Percentiles rank a stretch among this genome's conserved stretches.
phyloP scores from a whole-genome alignment of 1,140 invertebrate species.

The Platyscapa corneri region DNA sequence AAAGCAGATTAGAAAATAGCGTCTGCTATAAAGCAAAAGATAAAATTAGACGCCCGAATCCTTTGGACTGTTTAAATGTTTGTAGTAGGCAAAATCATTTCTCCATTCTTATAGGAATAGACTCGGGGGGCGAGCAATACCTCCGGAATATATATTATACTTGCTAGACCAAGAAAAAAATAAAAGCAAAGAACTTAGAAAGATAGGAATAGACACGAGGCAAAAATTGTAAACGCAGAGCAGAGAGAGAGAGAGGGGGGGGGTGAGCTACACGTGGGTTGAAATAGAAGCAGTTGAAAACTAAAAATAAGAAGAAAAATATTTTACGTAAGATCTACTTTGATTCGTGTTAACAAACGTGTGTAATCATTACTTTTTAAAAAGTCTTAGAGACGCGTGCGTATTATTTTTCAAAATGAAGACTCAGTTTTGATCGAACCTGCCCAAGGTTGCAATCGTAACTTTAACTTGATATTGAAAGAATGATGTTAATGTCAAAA shows the following conservation, averaged over 20 bases:
- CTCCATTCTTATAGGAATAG: not conserved
- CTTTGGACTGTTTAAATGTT: not conserved
- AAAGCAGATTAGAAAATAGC: no score
- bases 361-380: not conserved
- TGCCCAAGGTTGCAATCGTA: no score
- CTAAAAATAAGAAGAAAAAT: constrained; percentile 6
- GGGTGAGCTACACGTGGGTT: not conserved
- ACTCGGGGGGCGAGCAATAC: not conserved
- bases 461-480: no score
- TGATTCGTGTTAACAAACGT: not conserved
- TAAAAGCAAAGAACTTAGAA: not conserved
- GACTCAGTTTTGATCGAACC: no score
- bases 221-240: not conserved
- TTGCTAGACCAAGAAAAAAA: not conserved
- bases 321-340: not conserved
- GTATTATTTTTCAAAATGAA: no score
- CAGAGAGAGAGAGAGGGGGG: not conserved
- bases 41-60: not conserved
- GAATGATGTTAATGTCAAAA: no score
- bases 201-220: not conserved
- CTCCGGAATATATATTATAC: not conserved
- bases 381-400: no score
- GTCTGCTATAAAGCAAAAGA: not conserved
- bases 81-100: not conserved
- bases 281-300: not conserved